phyloP scores from a whole-genome alignment of 1,140 invertebrate species.

The Akabosia matsudoensis region DNA sequence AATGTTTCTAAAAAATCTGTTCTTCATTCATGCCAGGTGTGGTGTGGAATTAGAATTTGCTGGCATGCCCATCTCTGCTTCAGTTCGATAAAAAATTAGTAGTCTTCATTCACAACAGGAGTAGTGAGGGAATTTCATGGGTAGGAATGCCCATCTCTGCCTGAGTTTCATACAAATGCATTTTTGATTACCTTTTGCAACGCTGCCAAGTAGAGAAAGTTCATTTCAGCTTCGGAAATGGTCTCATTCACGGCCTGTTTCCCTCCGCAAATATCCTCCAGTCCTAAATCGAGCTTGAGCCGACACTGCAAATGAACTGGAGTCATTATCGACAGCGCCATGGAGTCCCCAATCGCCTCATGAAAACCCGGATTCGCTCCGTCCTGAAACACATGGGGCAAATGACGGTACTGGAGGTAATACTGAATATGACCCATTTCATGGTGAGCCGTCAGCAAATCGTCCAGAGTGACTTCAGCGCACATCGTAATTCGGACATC shows the following conservation, averaged over 20 bases:
- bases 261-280: slow-evolving; percentile 41
- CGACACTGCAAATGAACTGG: slow-evolving; percentile 70
- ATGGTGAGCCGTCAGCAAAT: slow-evolving; percentile 58
- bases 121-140: too few relatives aligned
- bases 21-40: too few relatives aligned
- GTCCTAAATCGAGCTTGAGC: slow-evolving; percentile 51
- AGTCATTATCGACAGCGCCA: slow-evolving; percentile 78
- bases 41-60: too few relatives aligned
- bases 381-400: slow-evolving; percentile 51
- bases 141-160: not conserved
- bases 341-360: slow-evolving; percentile 78
- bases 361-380: slow-evolving; percentile 58
- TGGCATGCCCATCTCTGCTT: too few relatives aligned
- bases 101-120: not conserved
- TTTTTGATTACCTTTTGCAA: slow-evolving; percentile 53
- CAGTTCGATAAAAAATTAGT: not conserved
- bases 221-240: slow-evolving; percentile 52
- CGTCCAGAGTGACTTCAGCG: slow-evolving; percentile 53
- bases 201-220: slow-evolving; percentile 56
- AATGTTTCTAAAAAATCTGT: too few relatives aligned
- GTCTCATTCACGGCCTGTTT: not conserved
- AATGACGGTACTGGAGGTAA: slow-evolving; percentile 54
- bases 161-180: not conserved
- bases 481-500: slow-evolving; percentile 61
- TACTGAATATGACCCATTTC: slow-evolving; percentile 62